Percentiles rank a stretch among this genome's conserved stretches.
These are phyloP conservation scores for Arbacia lixula DNA, from an alignment of 53 echinoderm and acorn worm species.

Conservation along the genomic window DNA sequence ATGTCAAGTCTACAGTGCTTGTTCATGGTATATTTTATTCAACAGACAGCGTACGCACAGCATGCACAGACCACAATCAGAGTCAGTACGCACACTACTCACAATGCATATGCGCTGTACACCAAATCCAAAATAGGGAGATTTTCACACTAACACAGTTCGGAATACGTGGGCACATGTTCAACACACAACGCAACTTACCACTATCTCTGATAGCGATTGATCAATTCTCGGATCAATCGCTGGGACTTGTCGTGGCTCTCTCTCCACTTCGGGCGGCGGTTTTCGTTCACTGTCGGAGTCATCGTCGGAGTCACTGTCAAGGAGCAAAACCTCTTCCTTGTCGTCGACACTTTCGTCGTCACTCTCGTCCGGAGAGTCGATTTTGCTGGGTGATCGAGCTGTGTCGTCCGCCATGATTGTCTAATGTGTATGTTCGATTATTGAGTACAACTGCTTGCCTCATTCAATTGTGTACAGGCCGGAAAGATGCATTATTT, in stretches of 20 bases:
- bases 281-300: constrained; percentile 51
- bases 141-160: constrained; percentile 18
- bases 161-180: constrained; percentile 4
- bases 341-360: constrained; percentile 22
- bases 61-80: no score
- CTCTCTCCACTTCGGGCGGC: background rate
- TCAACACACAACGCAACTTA: background rate
- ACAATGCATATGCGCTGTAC: no score
- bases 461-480: no score
- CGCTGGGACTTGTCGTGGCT: background rate
- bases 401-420: constrained; percentile 43
- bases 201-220: constrained; percentile 49
- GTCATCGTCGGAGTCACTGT: constrained; percentile 50
- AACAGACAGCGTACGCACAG: no score
- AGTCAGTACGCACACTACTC: no score
- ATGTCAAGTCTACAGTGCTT: no score
- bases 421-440: no score
- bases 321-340: constrained; percentile 42
- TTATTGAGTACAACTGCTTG: no score
- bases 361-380: constrained; percentile 1
- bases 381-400: background rate
- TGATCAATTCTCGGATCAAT: constrained; percentile 34
- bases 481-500: no score
- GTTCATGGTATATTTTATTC: no score
- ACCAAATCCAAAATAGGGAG: no score